These are phyloP conservation scores for Andrena camellia DNA, from an alignment of 2,888 invertebrate genomes.

Conservation along the genomic window DNA sequence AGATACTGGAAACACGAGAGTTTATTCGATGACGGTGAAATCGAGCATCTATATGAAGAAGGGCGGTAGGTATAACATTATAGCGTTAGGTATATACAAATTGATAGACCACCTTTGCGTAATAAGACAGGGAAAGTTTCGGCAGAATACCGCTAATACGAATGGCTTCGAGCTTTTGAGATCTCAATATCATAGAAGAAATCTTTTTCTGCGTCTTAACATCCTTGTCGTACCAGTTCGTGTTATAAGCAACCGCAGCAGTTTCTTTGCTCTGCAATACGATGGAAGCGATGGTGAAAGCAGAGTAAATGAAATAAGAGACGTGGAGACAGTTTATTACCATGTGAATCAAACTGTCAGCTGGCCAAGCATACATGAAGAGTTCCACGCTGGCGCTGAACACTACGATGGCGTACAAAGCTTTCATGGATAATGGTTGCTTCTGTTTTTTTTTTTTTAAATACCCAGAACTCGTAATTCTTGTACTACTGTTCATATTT, in stretches of 20 bases:
- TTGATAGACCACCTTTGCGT: slow-evolving; percentile 52
- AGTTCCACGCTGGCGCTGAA: slow-evolving; percentile 73
- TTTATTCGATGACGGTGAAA: background rate
- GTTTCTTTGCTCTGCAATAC: slow-evolving; percentile 38
- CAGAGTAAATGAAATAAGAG: background rate
- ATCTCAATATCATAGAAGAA: slow-evolving; percentile 45
- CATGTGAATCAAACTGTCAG: slow-evolving; percentile 73
- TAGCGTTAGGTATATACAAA: background rate
- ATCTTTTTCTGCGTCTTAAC: slow-evolving; percentile 22
- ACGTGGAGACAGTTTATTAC: slow-evolving; percentile 48
- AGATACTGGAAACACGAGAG: slow-evolving; percentile 48
- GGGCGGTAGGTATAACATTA: background rate
- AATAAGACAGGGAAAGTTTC: slow-evolving; percentile 68
- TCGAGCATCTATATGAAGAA: background rate
- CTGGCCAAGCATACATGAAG: slow-evolving; percentile 76
- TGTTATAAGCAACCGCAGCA: slow-evolving; percentile 33
- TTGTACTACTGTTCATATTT: background rate
- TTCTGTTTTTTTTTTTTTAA: slow-evolving; percentile 48
- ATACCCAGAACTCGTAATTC: background rate
- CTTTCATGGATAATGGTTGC: slow-evolving; percentile 67
- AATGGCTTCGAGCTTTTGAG: slow-evolving; percentile 50
- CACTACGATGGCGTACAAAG: slow-evolving; percentile 64
- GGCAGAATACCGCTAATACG: slow-evolving; percentile 50
- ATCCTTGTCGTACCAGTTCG: slow-evolving; percentile 41
- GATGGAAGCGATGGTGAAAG: background rate